These are phyloP conservation scores for Actenoides hombroni DNA, from an alignment of 2,113 vertebrate genomes.

Conservation along the genomic window DNA sequence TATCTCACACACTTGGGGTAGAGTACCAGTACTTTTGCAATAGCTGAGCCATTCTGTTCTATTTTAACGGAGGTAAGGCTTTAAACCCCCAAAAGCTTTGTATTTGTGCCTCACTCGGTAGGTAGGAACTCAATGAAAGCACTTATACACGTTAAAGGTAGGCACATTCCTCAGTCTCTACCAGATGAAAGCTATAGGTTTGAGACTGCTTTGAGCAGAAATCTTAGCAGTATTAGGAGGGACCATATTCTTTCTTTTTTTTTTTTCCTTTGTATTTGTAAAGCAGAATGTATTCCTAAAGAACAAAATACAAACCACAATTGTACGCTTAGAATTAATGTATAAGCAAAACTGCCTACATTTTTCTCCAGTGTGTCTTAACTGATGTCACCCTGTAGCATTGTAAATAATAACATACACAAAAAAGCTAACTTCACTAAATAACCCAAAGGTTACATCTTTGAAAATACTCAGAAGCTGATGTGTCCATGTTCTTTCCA, in stretches of 20 bases:
- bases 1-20: rapidly evolving
- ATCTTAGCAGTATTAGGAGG: neutral
- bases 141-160: neutral
- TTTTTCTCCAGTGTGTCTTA: neutral
- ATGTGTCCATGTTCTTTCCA: neutral
- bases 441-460: neutral
- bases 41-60: neutral
- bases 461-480: conserved; percentile 23
- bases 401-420: neutral
- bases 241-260: neutral
- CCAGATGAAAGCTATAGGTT: neutral
- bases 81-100: neutral
- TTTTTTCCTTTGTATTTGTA: neutral
- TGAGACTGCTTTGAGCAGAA: neutral
- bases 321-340: neutral
- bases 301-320: neutral
- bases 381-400: neutral
- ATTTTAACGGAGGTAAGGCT: neutral
- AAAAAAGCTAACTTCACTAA: neutral
- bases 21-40: rapidly evolving
- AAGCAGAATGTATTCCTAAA: neutral
- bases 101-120: rapidly evolving
- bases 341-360: neutral
- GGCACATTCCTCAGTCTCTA: neutral
- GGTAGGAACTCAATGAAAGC: neutral